phyloP scores from a whole-genome alignment of 2,797 vertebrate species.

The Mus minutoides region DNA sequence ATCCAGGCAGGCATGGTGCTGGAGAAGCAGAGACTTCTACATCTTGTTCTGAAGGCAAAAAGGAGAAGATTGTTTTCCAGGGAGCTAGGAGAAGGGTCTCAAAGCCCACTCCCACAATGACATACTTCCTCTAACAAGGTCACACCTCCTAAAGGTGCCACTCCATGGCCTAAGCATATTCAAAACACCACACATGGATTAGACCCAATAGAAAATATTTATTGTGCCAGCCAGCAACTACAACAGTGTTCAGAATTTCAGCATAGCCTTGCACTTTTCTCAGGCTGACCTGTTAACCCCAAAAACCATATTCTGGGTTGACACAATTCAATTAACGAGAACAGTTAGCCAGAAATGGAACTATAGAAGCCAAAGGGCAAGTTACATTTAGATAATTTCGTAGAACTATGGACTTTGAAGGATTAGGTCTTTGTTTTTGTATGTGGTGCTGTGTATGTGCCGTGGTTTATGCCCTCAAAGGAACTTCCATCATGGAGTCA shows the following conservation, averaged over 20 bases:
- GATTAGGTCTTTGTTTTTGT: background rate
- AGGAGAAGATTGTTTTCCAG: background rate
- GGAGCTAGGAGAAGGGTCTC: too few species aligned
- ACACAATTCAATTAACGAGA: background rate
- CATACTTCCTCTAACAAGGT: too few species aligned
- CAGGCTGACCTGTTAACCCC: background rate
- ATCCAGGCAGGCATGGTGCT: background rate
- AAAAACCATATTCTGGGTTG: background rate
- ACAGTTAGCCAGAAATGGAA: background rate
- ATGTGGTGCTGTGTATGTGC: background rate
- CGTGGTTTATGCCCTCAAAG: background rate
- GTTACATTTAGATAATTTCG: background rate
- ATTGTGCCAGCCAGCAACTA: too few species aligned
- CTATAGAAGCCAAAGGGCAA: background rate
- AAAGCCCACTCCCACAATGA: too few species aligned
- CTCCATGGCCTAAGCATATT: too few species aligned
- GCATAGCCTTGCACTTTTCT: background rate
- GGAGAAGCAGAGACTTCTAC: background rate
- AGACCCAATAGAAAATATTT: background rate
- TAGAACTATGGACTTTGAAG: background rate
- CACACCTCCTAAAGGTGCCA: too few species aligned
- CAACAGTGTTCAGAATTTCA: background rate
- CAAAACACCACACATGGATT: too few species aligned
- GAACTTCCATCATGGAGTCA: background rate
- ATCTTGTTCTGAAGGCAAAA: background rate